Evolutionary conservation across 2,797 vertebrate genomes (phyloP), one percentile per base, ranked within the genome.

Genomic region (Hydrocynus forskahlii): DNA sequence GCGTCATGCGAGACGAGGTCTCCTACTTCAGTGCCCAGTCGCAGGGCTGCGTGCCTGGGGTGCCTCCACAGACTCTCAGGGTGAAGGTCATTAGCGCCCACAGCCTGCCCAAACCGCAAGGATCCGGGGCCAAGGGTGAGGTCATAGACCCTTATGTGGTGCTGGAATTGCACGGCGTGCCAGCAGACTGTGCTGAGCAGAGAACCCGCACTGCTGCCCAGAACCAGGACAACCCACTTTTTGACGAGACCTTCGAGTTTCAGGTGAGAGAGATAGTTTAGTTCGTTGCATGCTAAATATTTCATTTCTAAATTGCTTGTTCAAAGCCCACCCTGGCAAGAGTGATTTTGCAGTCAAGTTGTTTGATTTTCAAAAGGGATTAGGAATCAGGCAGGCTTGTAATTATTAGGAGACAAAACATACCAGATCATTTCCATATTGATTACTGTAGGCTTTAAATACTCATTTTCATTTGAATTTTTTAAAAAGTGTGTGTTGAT

Each of bases 91-190:
- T 99, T 91, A 99, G 98, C 62, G 98, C 97, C 71, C 97, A 99
- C 87, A 98, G 96, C 87, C 96, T 99, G 81, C 98, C 98, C 80
- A 99, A 99, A 91, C 98, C 98, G 68, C 97, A 97, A 89, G 98
- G 97, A 13, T 97, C 97, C 0, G 97, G 97, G 81, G 96, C 98
- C 60, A 99, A 99, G 84, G 98, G 98, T 2, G 97, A 99, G 82
- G 97, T 99, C 83, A 97, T 99, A 19, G 98, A 99, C 86, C 98
- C 98, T 0, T 99, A 99, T 0, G 97, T 99, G 74, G 98, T 97
- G 70, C 93, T 99, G 88, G 98, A 99, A 91, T 94, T 99, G 86
- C 98, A 99, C 0, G 98, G 98, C 0, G 96, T 99, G 45, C 97
- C 97, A 0, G 96, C 97, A 0, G 98, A 99, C 91, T 99, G 97